phyloP scores from a whole-genome alignment of 2,797 vertebrate species.

The Florisuga fusca region DNA sequence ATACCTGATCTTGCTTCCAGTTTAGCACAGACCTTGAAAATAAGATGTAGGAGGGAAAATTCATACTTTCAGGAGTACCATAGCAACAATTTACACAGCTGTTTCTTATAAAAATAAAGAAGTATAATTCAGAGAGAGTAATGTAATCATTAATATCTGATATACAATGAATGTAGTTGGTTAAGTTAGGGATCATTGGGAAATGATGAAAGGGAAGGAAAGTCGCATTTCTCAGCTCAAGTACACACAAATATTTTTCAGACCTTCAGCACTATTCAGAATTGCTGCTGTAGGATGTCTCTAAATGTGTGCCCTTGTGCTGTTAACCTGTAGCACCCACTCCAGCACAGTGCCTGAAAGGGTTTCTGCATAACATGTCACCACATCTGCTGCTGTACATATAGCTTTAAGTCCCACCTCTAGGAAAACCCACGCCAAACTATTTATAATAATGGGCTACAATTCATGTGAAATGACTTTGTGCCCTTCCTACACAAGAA shows the following conservation, averaged over 20 bases:
- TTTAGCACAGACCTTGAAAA: not conserved
- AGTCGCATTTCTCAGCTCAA: not conserved
- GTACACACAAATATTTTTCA: not conserved
- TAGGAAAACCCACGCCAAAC: slow-evolving; percentile 46
- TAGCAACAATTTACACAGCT: not conserved
- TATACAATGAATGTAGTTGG: not conserved
- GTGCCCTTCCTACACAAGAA: slow-evolving; percentile 1
- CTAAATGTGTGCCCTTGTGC: not conserved
- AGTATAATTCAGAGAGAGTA: not conserved
- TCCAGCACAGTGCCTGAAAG: slow-evolving; percentile 27
- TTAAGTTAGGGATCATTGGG: not conserved
- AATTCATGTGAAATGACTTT: slow-evolving; percentile 44
- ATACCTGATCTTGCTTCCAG: not conserved
- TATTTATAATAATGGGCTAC: slow-evolving; percentile 12
- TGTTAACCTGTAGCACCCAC: not conserved
- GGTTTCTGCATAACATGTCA: not conserved
- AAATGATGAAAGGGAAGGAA: not conserved
- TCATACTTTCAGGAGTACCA: not conserved
- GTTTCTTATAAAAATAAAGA: not conserved
- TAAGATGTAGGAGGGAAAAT: not conserved
- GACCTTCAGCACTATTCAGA: not conserved
- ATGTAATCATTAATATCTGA: not conserved
- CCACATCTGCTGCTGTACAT: slow-evolving; percentile 21
- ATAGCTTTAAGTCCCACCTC: slow-evolving; percentile 42
- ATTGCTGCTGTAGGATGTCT: not conserved